Evolutionary conservation across 2,797 vertebrate species (phyloP).

Genomic region (Microcaecilia unicolor): DNA sequence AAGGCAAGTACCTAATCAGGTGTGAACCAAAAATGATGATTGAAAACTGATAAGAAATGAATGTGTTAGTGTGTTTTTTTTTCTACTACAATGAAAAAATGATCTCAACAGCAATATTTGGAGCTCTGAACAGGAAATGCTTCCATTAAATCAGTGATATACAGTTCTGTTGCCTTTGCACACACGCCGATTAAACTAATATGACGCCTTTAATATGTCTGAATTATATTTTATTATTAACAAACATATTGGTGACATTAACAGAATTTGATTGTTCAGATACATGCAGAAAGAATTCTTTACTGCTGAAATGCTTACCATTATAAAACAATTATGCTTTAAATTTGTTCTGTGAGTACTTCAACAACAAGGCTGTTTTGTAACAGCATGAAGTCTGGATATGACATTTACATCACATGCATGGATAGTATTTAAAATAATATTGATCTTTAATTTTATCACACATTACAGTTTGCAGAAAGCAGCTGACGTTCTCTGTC

Average conservation of each 20-base stretch:
- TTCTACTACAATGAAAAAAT: not conserved
- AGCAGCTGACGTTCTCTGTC: too few relatives aligned
- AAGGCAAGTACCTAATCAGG: too few relatives aligned
- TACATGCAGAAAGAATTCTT: constrained; percentile 18
- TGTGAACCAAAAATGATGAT: too few relatives aligned
- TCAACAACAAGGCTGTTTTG: constrained; percentile 37
- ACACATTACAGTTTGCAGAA: too few relatives aligned
- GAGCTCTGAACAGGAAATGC: constrained; percentile 11
- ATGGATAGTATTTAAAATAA: constrained; percentile 21
- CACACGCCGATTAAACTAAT: constrained; percentile 6
- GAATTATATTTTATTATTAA: constrained; percentile 5
- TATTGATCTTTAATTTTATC: too few relatives aligned
- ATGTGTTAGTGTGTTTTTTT: too few relatives aligned
- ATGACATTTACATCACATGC: constrained; percentile 25
- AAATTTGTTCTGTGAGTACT: constrained; percentile 14
- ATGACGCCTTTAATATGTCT: not conserved
- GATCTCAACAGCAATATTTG: constrained; percentile 1
- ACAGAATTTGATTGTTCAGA: constrained; percentile 21
- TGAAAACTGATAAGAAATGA: not conserved
- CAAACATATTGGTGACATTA: constrained; percentile 10
- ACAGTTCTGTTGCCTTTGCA: not conserved
- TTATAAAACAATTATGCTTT: constrained; percentile 34
- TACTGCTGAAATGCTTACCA: constrained; percentile 7
- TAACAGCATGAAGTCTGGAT: constrained; percentile 30
- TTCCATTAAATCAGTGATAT: constrained; percentile 5